Evolutionary conservation across 2,113 vertebrate genomes (phyloP), one percentile per base, ranked within the genome.

Genomic region (Hoplias malabaricus): DNA sequence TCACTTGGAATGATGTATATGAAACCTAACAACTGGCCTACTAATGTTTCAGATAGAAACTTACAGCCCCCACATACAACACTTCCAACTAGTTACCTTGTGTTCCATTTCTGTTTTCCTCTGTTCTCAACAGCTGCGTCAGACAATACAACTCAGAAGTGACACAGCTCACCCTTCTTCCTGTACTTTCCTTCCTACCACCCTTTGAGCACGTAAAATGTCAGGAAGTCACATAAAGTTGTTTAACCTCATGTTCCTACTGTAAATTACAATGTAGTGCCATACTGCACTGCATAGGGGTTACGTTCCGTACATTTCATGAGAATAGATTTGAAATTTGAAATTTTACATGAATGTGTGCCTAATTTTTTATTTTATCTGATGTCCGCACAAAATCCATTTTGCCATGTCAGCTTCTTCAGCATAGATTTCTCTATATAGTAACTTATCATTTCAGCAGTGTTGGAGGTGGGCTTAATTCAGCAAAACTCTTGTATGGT

Each of bases 161-260:
- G 67, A 78, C 54, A 70, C 42, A 59, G 54, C 40, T 65, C 57
- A 53, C 77, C 59, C 57, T 25, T 54, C 46, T 72, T 79, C 77
- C 77, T 79, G 77, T 79, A 65, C 65, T 78, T 65, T 50, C 40
- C 31, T 61, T 38, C 3, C 57, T 38, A 29, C 14, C 19, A n/a
- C 16, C 63, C 53, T 21, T 53, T 66, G 38, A 11, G 50, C 62
- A 80, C 56, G 63, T 29, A 38, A 69, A 27, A 54, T 65, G 3
- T 25, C 29, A 69, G 72, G 72, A 80, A 73, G 46, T 38, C 59
- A 71, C 67, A 63, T 31, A 33, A 33, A 19, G 5, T 61, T 57
- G 57, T 77, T 38, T 68, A 69, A 77, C 25, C 65, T 43, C 46
- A 69, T 54, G 23, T 69, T 77, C 56, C 13, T 19, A 71, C 25